Evolutionary conservation across 2,113 vertebrate species (phyloP), one percentile per base, ranked within the genome.

Genomic region (Otolemur garnettii): DNA sequence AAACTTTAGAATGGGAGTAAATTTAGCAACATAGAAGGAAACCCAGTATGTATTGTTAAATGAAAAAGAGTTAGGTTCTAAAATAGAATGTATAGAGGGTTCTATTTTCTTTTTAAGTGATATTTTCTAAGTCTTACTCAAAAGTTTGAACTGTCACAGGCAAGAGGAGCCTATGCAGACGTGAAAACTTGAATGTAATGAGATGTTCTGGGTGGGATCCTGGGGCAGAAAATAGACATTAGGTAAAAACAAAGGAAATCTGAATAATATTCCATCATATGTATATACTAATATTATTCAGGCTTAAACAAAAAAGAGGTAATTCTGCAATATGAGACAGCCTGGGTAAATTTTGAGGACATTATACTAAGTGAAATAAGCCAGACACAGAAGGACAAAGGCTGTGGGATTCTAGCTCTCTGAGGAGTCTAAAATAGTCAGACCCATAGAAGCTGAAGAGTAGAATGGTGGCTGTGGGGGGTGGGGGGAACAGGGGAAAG

Each of bases 101-200:
- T 78, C 92, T 93, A 18, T 93, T 96, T 93, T 91, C 50, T 68
- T 68, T 78, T 30, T 82, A 71, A 87, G 33, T 79, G 87, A 60
- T 30, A 19, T 81, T 90, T 26, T 53, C 13, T 45, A 19, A 62
- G 38, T 38, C 75, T 57, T 78, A 35, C 68, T 68, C n/a, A 15
- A 24, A 74, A 75, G 4, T 68, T 42, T 81, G 30, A 85, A 93
- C 30, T 38, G 55, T 81, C 74, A 50, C 15, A 62, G n/a, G 24
- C 15, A 77, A 84, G 7, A 71, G 55, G 57, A 78, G 15, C 24
- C 68, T 68, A 59, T 82, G 69, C 12, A 81, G 62, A 38, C 18
- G 0, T 22, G 87, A 79, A 17, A 53, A 3, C 3, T 22, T 22
- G 30, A 55, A 11, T 21, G 8, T 26, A 4, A 26, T 3, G 1